Conservation (phyloP, 1,140 invertebrate species). For the Eulimnadia texana region DNA sequence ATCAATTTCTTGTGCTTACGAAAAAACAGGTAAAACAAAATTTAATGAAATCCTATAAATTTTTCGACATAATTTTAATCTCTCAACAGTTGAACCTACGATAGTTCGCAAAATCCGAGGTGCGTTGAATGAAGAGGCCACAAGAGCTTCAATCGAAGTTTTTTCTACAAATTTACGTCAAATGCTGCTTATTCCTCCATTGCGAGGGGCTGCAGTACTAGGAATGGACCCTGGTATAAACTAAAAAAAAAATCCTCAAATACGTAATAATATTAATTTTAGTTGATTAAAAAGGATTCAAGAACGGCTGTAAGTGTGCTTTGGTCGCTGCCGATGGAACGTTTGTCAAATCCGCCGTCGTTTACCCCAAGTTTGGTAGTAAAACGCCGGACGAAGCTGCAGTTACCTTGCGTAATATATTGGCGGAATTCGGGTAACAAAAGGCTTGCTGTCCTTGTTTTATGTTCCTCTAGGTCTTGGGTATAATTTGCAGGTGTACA, state of each 20-base stretch:
- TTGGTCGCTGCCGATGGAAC: slow-evolving; percentile 51
- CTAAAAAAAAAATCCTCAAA: too few species aligned
- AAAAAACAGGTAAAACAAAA: slow-evolving; percentile 30
- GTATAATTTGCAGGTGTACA: slow-evolving; percentile 36
- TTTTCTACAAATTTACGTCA: slow-evolving; percentile 73
- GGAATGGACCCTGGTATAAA: slow-evolving; percentile 71
- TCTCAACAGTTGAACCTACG: slow-evolving; percentile 40
- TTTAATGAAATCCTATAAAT: too few species aligned
- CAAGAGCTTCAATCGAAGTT: slow-evolving; percentile 63
- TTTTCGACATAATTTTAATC: slow-evolving; percentile 7
- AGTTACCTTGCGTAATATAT: slow-evolving; percentile 22
- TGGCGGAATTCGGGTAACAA: slow-evolving; percentile 20
- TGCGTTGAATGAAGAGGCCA: slow-evolving; percentile 56
- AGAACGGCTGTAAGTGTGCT: slow-evolving; percentile 70
- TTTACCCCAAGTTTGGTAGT: slow-evolving; percentile 41
- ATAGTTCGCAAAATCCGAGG: slow-evolving; percentile 47
- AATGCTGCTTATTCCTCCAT: slow-evolving; percentile 57
- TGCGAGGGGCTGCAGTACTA: slow-evolving; percentile 60
- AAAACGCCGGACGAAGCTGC: not conserved
- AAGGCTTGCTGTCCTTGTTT: not conserved
- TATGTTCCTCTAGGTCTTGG: not conserved
- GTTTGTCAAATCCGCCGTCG: slow-evolving; percentile 47
- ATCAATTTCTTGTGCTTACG: slow-evolving; percentile 41
- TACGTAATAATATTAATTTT: not conserved
- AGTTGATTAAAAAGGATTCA: slow-evolving; percentile 42